A percentile compares a stretch with the other conserved stretches of the same genome.
Evolutionary conservation across 2,113 vertebrate genomes (phyloP).

Genomic region (Gallinago media): DNA sequence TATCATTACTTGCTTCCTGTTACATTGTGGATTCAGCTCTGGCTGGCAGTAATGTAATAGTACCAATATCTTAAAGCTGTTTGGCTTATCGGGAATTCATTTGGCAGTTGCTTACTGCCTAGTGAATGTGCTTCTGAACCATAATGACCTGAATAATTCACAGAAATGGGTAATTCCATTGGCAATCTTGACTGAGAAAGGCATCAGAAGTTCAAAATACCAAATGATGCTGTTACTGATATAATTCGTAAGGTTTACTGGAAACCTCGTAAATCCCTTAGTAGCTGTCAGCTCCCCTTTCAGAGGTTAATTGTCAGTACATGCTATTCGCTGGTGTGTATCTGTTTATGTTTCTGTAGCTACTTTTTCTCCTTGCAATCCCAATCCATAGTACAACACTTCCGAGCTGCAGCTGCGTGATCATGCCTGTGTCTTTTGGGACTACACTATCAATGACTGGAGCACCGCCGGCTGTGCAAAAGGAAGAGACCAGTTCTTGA

Average conservation of each 20-base stretch:
- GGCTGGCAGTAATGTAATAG: background rate
- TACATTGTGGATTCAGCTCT: background rate
- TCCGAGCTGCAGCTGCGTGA: background rate
- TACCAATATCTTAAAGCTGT: background rate
- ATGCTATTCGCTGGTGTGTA: fast-evolving
- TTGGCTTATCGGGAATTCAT: background rate
- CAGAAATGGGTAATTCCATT: background rate
- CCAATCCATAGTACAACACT: background rate
- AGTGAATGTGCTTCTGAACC: background rate
- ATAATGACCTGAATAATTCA: background rate
- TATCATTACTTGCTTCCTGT: background rate
- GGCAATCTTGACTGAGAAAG: background rate
- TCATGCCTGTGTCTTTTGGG: slow-evolving; percentile 79
- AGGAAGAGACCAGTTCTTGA: background rate
- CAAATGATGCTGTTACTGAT: background rate
- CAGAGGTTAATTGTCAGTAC: background rate
- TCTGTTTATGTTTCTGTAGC: background rate
- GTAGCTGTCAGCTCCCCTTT: background rate
- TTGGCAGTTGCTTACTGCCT: background rate
- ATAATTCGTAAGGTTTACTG: background rate
- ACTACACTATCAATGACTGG: slow-evolving; percentile 63
- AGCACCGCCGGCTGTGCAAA: slow-evolving; percentile 71
- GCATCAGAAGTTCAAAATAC: background rate
- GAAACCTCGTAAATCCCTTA: background rate
- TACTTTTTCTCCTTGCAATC: background rate